Evolutionary conservation across 2,888 invertebrate genomes (phyloP).

Genomic region (Troglohyphantes excavatus): DNA sequence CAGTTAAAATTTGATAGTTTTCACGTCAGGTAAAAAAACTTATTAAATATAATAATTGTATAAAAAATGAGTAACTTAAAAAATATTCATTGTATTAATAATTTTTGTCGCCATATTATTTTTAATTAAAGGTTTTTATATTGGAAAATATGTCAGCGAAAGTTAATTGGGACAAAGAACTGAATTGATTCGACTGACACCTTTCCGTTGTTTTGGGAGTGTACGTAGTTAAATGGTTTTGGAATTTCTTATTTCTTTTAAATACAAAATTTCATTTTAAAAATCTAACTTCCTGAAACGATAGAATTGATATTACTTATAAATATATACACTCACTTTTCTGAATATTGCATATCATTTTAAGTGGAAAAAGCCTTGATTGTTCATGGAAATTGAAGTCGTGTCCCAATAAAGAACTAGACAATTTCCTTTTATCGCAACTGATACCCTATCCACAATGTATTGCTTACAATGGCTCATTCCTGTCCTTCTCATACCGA

Average conservation of each 20-base stretch:
- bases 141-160: not conserved
- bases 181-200: constrained; percentile 29
- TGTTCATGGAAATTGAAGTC: constrained; percentile 26
- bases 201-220: constrained; percentile 18
- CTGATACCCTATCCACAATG: constrained; percentile 85
- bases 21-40: too few species aligned
- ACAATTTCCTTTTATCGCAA: not conserved
- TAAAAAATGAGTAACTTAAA: too few species aligned
- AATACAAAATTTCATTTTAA: not conserved
- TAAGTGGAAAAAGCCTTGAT: not conserved
- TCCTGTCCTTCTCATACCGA: constrained; percentile 97
- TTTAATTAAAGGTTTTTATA: too few species aligned
- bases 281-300: not conserved
- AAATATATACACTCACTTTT: not conserved
- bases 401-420: not conserved
- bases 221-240: constrained; percentile 18
- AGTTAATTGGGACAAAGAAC: constrained; percentile 1
- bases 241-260: constrained; percentile 12
- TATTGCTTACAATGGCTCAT: constrained; percentile 99
- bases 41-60: too few species aligned
- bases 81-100: too few species aligned
- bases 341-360: not conserved
- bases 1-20: not conserved
- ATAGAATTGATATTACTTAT: not conserved
- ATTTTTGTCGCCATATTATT: too few species aligned